Base-by-base conservation (phyloP, 1,140 invertebrate genomes). In the Atopsyche davidsoni region DNA sequence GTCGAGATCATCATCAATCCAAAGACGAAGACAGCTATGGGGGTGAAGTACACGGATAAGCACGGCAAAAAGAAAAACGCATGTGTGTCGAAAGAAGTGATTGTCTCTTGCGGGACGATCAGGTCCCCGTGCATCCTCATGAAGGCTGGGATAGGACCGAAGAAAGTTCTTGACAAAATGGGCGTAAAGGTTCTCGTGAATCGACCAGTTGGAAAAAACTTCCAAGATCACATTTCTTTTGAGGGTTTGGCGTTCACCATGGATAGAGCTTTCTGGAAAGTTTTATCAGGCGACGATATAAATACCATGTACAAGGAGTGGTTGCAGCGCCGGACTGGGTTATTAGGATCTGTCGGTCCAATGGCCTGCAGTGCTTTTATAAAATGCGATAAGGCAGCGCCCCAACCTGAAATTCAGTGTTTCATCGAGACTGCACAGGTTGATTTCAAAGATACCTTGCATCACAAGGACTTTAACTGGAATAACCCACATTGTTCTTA, bases 1-100 rank as follows among this genome's bases (percentile, higher is more conserved):
- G 84, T 75, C 0, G 83, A 77, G 70, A 79, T 89, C 40, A 51
- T 83, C 2, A 79, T 87, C 14, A 70, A 85, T 61, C 66, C 73
- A 0, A 14, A 61, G 1, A 77, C 72, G 0, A 82, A 79, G 59
- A 64, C 58, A 17, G 79, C 82, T 0, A 67, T 68, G 3, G 86
- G 82, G 1, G 82, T 90, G 0, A 75, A 85, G 54, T 86, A 25
- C 31, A 7, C 16, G 4, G 18, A 43, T 43, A 25, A 31, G 31
- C 7, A 13, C 2, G 22, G 13, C 2, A 10, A 22, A 0, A 2
- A 13, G 9, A 28, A 4, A 28, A 17, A 14, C 14, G 13, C 41
- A 9, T 43, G 13, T n/a, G 72, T 73, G 0, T 61, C 60, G 2
- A 73, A 70, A 18, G 71, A 75, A 51, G 65, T 75, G 1, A 63